A percentile compares a stretch with the other conserved stretches of the same genome.
Conservation (phyloP, 2,888 invertebrate genomes). For the Nephrotoma appendiculata region DNA sequence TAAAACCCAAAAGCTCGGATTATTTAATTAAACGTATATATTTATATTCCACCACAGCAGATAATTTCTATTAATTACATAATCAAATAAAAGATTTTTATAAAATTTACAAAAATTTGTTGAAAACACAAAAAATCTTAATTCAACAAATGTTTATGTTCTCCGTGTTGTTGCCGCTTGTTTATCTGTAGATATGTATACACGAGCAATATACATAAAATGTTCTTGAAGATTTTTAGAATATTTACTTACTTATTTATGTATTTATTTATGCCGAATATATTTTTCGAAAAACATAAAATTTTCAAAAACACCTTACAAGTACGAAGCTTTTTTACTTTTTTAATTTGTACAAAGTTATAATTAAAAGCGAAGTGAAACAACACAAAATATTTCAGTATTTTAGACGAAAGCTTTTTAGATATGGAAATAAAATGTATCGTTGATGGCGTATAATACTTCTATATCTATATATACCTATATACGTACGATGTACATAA, state of each 20-base stretch:
- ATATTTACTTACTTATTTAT: neutral
- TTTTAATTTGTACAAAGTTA: neutral
- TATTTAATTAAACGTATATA: neutral
- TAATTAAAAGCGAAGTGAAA: neutral
- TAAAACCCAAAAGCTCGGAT: neutral
- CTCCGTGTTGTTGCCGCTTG: neutral
- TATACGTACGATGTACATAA: neutral
- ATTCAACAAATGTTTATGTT: neutral
- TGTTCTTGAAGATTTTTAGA: neutral
- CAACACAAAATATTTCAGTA: neutral
- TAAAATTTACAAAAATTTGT: neutral
- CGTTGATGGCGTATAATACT: too few species aligned
- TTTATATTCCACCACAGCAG: neutral
- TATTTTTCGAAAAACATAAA: neutral
- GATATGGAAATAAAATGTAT: neutral
- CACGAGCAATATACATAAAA: neutral
- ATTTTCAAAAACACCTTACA: neutral
- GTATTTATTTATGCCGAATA: neutral
- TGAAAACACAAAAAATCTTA: neutral
- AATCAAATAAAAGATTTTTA: neutral
- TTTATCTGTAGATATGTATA: neutral
- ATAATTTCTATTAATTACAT: neutral
- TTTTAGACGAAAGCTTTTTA: neutral
- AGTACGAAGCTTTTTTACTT: neutral
- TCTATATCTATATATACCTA: neutral